A percentile compares a stretch with the other conserved stretches of the same genome.
Conservation (phyloP, 2,888 invertebrate genomes). For the Drosophila longiperda region DNA sequence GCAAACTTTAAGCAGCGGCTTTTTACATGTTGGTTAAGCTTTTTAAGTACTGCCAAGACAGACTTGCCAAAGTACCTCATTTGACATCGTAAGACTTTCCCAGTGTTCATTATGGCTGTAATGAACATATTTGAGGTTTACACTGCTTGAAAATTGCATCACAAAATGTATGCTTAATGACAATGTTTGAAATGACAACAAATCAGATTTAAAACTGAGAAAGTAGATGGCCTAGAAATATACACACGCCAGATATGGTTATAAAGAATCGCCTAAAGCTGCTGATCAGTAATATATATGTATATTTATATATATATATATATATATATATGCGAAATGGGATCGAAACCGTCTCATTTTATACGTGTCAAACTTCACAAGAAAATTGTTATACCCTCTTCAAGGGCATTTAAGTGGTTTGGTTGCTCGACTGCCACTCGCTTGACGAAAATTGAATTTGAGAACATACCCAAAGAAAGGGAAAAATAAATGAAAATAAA, state of each 20-base stretch:
- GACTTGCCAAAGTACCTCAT: slow-evolving; percentile 49
- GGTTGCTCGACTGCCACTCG: neutral
- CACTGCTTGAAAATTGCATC: neutral
- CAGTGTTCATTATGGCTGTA: neutral
- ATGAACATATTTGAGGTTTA: neutral
- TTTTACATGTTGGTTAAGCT: neutral
- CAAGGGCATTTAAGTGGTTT: neutral
- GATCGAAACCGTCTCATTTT: neutral
- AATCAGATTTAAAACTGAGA: neutral
- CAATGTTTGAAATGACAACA: neutral
- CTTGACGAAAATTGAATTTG: neutral
- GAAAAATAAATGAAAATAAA: neutral
- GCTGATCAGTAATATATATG: neutral
- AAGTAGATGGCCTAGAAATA: neutral
- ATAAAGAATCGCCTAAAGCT: neutral
- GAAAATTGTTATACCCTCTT: neutral
- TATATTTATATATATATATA: neutral
- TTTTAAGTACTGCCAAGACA: slow-evolving; percentile 44
- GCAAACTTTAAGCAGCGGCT: slow-evolving; percentile 1
- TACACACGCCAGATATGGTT: too few species aligned
- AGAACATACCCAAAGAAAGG: neutral
- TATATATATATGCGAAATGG: neutral
- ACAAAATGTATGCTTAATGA: neutral
- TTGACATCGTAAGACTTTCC: slow-evolving; percentile 18
- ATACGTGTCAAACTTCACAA: neutral